A percentile compares a stretch with the other conserved stretches of the same genome.
These are phyloP conservation scores for Teleogryllus oceanicus DNA, from an alignment of 2,888 invertebrate genomes.

Conservation along the genomic window DNA sequence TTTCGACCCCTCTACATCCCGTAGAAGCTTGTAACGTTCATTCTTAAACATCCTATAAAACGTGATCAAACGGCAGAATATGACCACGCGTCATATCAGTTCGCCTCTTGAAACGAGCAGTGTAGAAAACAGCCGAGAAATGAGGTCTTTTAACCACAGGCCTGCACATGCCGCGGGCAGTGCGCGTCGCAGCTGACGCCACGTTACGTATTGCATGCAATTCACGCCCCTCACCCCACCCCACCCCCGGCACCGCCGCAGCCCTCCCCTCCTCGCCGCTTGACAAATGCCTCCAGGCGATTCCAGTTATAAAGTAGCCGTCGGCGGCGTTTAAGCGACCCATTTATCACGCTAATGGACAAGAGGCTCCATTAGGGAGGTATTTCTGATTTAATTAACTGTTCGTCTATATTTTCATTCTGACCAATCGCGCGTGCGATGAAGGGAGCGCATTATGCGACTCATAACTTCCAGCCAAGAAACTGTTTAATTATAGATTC, in stretches of 20 bases:
- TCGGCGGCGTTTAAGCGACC: not conserved
- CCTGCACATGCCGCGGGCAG: too few species aligned
- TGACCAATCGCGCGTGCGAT: not conserved
- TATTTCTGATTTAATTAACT: slow-evolving; percentile 11
- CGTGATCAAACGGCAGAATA: too few species aligned
- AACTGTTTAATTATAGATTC: not conserved
- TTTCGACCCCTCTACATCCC: too few species aligned
- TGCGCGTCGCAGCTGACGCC: too few species aligned
- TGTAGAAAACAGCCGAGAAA: too few species aligned
- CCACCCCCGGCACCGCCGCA: not conserved
- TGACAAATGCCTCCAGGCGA: not conserved
- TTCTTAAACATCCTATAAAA: too few species aligned
- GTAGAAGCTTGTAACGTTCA: too few species aligned
- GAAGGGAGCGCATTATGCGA: not conserved
- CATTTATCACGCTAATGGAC: not conserved
- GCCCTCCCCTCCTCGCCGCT: not conserved
- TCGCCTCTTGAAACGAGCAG: too few species aligned
- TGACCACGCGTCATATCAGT: too few species aligned
- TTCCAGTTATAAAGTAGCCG: slow-evolving; percentile 9
- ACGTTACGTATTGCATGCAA: not conserved
- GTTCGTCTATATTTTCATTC: not conserved
- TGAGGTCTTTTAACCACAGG: too few species aligned
- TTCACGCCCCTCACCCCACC: not conserved
- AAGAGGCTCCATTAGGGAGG: not conserved
- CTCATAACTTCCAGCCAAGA: not conserved